A percentile compares a stretch with the other conserved stretches of the same genome.
Conservation (phyloP, 2,888 invertebrate genomes). For the Apamea crenata region DNA sequence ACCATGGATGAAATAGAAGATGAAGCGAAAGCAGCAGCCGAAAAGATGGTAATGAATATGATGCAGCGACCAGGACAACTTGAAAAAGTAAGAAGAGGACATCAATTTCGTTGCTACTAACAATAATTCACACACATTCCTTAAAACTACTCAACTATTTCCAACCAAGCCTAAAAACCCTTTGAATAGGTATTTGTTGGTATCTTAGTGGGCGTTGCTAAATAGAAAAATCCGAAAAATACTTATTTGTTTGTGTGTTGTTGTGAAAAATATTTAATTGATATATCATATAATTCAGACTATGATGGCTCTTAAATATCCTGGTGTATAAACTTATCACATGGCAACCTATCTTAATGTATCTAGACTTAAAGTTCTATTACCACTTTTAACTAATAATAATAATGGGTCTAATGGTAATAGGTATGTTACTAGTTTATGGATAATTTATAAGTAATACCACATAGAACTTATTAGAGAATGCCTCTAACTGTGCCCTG, state of each 20-base stretch:
- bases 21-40: conserved; percentile 94
- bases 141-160: neutral
- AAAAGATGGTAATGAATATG: conserved; percentile 97
- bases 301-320: neutral
- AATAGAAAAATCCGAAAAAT: neutral
- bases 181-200: neutral
- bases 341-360: neutral
- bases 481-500: neutral
- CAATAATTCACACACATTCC: neutral
- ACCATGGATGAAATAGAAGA: conserved; percentile 93
- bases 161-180: neutral
- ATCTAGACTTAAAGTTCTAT: neutral
- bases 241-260: no score
- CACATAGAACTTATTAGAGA: neutral
- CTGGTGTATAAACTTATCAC: neutral
- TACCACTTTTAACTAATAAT: neutral
- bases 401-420: no score
- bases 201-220: conserved; percentile 24
- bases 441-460: neutral
- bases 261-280: no score
- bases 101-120: no score
- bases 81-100: conserved; percentile 92
- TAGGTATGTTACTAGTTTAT: neutral
- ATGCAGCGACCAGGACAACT: conserved; percentile 98
- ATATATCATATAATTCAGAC: neutral